Base-by-base conservation (phyloP, 2,113 vertebrate species). In the Daubentonia madagascariensis region DNA sequence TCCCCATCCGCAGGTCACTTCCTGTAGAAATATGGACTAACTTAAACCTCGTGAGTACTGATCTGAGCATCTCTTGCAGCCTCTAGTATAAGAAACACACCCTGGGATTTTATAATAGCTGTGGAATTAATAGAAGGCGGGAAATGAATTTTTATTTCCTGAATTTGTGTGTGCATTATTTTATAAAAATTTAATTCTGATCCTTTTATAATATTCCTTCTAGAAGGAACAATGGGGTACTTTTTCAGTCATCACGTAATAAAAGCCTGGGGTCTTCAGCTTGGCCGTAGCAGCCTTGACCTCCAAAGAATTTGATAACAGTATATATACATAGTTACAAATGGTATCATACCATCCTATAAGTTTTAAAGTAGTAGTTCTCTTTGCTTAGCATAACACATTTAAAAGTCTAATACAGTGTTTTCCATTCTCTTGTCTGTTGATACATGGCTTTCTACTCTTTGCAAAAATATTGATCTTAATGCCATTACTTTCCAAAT, bases 21-120 rank as follows among this genome's bases (percentile, higher is more conserved):
- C 99, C 99, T 99, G 99, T 99, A 99, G 99, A 99, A 99, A 99
- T 99, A 99, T 99, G 99, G 99, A 99, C 99, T 99, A 99, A 99
- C 99, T 99, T 99, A 99, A 99, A 99, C 99, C 99, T 99, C 99
- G 99, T 99, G 99, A 99, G 99, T 99, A 99, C 99, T 99, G 99
- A 99, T 99, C 99, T 99, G 99, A 99, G 99, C 98, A 78, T 99
- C 98, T 99, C 99, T 99, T 99, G 99, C 99, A 99, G 99, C 99
- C 98, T 99, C 98, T 99, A 98, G 99, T 98, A 97, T 99, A 99
- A 99, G 99, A 99, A 99, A 98, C 98, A 99, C 98, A 98, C 98
- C 3, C 97, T 98, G 98, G 98, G 98, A 99, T 98, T 99, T 98
- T 99, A 72, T 97, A 97, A 98, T 98, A 98, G 97, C 96, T 98